These are phyloP conservation scores for Cladopsammia gracilis DNA, from an alignment of 64 coral and sea anemone species.

Conservation along the genomic window DNA sequence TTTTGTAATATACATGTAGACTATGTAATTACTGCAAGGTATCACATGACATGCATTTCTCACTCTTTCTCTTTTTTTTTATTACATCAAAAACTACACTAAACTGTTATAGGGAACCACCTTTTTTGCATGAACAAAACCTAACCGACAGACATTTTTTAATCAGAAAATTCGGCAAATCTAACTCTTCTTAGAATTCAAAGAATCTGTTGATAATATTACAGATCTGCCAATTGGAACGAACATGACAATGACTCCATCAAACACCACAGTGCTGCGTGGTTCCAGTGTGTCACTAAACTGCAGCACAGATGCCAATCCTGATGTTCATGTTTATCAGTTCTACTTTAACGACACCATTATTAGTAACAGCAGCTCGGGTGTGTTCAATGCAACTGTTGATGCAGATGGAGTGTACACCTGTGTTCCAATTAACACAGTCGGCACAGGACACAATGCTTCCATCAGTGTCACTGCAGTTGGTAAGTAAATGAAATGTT, in stretches of 20 bases:
- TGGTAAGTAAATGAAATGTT: not conserved
- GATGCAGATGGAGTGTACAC: constrained; percentile 28
- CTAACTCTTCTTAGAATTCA: too few species aligned
- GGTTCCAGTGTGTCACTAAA: not conserved
- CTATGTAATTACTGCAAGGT: too few species aligned
- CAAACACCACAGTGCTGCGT: constrained; percentile 2
- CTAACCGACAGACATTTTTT: too few species aligned
- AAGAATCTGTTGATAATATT: not conserved
- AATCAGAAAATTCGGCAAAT: too few species aligned
- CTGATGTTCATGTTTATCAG: not conserved
- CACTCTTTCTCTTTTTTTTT: too few species aligned
- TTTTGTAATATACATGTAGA: too few species aligned
- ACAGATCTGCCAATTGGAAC: constrained; percentile 1
- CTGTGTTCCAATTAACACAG: not conserved
- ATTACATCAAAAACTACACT: too few species aligned
- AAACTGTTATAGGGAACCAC: too few species aligned
- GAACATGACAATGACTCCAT: not conserved
- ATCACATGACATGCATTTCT: too few species aligned
- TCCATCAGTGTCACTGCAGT: not conserved
- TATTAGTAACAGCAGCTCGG: constrained; percentile 30
- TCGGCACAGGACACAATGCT: not conserved
- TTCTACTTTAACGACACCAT: constrained; percentile 3
- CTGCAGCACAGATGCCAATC: not conserved
- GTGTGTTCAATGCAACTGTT: not conserved
- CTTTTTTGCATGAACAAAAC: too few species aligned